phyloP scores from a whole-genome alignment of 2,797 vertebrate species.

The Falco columbarius region DNA sequence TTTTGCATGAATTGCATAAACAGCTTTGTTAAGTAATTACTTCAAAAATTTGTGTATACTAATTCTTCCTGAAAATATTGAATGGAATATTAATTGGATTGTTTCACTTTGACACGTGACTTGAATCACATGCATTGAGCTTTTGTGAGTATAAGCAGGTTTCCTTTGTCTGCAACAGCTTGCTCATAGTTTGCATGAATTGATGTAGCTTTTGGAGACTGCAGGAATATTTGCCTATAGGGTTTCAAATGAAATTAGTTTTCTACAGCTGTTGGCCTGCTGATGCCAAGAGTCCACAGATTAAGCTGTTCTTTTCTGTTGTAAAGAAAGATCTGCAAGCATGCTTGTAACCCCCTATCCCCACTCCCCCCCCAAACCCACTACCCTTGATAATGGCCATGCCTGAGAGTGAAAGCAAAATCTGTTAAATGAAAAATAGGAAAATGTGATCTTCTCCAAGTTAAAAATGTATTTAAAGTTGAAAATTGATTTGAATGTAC shows the following conservation, averaged over 20 bases:
- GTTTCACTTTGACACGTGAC: neutral
- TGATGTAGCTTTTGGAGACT: conserved; percentile 17
- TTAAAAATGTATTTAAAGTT: neutral
- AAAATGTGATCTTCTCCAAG: neutral
- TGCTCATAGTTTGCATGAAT: neutral
- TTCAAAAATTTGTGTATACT: neutral
- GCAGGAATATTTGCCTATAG: conserved; percentile 7
- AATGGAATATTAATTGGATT: conserved; percentile 7
- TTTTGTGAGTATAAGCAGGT: neutral
- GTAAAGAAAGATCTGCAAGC: neutral
- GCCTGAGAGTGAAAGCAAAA: neutral
- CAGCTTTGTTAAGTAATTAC: neutral
- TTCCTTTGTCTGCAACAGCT: conserved; percentile 12
- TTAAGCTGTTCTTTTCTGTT: neutral
- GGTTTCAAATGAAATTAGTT: conserved; percentile 44
- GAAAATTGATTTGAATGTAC: neutral
- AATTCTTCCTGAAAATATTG: conserved; percentile 6
- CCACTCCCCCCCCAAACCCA: fast-evolving
- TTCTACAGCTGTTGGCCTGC: conserved; percentile 34
- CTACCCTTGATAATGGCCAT: neutral
- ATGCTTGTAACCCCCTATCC: neutral
- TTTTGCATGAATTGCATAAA: neutral
- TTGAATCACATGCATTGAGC: neutral
- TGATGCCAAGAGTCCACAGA: neutral
- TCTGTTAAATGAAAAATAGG: neutral